Evolutionary conservation across 2,797 vertebrate genomes (phyloP).

Genomic region (Cyprinodon diabolis): DNA sequence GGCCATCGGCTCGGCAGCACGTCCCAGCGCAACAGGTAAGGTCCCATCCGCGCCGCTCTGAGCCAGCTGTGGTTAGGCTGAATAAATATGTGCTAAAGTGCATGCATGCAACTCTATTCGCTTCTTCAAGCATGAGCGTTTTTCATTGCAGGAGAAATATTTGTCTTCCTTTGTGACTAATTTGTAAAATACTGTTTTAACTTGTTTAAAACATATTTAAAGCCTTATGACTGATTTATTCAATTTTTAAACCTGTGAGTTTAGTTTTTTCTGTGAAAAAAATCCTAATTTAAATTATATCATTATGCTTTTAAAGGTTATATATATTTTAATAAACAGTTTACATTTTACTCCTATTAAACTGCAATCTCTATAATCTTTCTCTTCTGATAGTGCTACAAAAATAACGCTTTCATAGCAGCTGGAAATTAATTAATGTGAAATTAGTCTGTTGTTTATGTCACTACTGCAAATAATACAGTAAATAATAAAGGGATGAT

Average conservation of each 20-base stretch:
- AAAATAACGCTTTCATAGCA: background rate
- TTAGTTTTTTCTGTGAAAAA: background rate
- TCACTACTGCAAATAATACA: background rate
- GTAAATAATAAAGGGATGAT: background rate
- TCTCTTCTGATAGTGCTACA: background rate
- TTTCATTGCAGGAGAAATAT: background rate
- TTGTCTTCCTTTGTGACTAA: background rate
- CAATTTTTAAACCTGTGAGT: background rate
- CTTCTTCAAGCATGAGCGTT: slow-evolving; percentile 2
- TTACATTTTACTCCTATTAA: background rate
- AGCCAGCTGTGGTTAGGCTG: slow-evolving; percentile 6
- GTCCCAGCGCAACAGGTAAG: slow-evolving; percentile 77
- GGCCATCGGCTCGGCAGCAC: slow-evolving; percentile 63
- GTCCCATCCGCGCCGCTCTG: slow-evolving; percentile 35
- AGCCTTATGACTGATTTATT: slow-evolving; percentile 4
- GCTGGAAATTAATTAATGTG: too few relatives aligned
- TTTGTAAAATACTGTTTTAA: background rate
- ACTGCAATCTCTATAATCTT: background rate
- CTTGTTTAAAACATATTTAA: background rate
- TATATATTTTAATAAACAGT: background rate
- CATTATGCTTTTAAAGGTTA: background rate
- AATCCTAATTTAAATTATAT: background rate
- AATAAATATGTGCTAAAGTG: slow-evolving; percentile 19
- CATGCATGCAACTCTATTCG: slow-evolving; percentile 22
- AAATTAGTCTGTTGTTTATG: background rate